phyloP scores from a whole-genome alignment of 1,140 invertebrate genomes.

The Helicoverpa armigera region DNA sequence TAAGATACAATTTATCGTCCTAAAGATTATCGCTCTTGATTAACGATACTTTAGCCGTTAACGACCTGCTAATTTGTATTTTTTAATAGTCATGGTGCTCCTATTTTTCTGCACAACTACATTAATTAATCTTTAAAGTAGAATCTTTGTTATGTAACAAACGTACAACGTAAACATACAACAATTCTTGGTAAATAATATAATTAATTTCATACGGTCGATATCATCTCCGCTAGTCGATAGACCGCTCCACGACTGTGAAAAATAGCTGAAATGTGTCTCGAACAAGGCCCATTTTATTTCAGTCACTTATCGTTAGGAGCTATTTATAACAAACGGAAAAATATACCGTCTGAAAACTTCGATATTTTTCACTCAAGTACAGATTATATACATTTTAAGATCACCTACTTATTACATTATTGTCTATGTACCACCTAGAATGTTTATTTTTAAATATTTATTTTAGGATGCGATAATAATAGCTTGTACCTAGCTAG shows the following conservation, averaged over 20 bases:
- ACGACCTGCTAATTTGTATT: too few species aligned
- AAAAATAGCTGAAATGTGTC: slow-evolving; percentile 17
- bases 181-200: not conserved
- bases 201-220: slow-evolving; percentile 5
- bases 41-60: not conserved
- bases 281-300: slow-evolving; percentile 5
- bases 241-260: not conserved
- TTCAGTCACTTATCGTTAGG: slow-evolving; percentile 18
- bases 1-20: not conserved
- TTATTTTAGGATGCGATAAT: too few species aligned
- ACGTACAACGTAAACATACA: too few species aligned
- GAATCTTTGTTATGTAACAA: too few species aligned
- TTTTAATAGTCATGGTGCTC: too few species aligned
- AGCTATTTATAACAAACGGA: slow-evolving; percentile 7
- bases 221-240: not conserved
- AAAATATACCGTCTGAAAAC: not conserved
- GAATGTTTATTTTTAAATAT: too few species aligned
- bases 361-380: not conserved
- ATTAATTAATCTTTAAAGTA: too few species aligned
- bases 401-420: too few species aligned
- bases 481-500: too few species aligned
- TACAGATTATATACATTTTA: too few species aligned
- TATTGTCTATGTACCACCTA: too few species aligned
- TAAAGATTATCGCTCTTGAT: not conserved
- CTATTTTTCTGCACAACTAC: too few species aligned